Conservation (phyloP, 2,113 vertebrate genomes). For the Probosciger aterrimus region DNA sequence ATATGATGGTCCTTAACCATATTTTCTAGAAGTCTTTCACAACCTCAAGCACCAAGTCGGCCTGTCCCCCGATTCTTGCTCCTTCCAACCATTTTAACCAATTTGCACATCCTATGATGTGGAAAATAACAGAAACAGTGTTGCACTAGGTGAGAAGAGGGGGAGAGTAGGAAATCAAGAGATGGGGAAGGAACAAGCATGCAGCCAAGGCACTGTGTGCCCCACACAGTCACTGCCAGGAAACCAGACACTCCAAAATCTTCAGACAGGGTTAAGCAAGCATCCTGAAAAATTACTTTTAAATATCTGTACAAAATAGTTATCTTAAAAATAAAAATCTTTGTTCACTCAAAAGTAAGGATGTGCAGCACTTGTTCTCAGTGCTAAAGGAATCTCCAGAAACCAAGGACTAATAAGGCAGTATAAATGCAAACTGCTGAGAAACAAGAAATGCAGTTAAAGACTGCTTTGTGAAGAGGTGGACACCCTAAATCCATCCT, state of each 20-base stretch:
- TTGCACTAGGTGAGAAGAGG: neutral
- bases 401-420: neutral
- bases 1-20: neutral
- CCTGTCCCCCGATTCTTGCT: neutral
- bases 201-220: neutral
- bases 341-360: neutral
- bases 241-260: neutral
- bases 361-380: neutral
- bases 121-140: neutral
- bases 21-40: neutral
- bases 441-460: neutral
- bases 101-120: neutral
- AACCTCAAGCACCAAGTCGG: neutral
- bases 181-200: fast-evolving
- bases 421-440: neutral
- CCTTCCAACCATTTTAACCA: neutral
- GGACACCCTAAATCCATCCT: neutral
- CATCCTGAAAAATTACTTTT: neutral
- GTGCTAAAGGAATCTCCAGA: neutral
- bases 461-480: neutral
- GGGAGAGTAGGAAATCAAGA: neutral
- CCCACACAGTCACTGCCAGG: neutral
- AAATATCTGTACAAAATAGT: neutral
- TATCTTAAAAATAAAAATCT: neutral
- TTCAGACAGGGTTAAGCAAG: neutral